Evolutionary conservation across 2,888 invertebrate genomes (phyloP).

Genomic region (Aelia acuminata): DNA sequence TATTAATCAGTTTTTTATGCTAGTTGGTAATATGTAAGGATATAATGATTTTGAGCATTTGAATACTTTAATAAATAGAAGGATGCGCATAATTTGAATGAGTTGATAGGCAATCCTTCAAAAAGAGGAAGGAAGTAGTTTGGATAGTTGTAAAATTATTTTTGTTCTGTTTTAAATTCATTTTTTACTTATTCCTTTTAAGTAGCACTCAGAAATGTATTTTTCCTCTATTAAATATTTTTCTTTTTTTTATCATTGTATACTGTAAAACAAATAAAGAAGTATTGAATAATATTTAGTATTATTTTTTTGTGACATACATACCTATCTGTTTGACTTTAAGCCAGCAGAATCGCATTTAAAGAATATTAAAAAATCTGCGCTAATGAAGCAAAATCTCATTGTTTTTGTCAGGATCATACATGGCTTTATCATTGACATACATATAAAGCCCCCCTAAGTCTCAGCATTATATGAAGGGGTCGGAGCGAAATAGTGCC

Average conservation of each 20-base stretch:
- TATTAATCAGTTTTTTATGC: background rate
- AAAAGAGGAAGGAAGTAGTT: background rate
- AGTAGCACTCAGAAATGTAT: background rate
- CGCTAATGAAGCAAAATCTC: no score
- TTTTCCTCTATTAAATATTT: background rate
- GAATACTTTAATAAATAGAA: background rate
- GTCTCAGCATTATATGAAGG: no score
- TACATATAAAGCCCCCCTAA: no score
- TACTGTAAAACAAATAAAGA: slow-evolving; percentile 13
- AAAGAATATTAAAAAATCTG: no score
- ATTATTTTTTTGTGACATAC: background rate
- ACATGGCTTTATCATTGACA: no score
- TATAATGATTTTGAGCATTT: background rate
- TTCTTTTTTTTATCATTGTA: background rate
- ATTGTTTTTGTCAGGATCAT: no score
- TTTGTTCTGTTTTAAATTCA: slow-evolving; percentile 1
- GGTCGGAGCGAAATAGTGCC: no score
- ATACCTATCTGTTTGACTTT: no score
- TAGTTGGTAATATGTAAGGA: background rate
- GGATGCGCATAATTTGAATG: background rate
- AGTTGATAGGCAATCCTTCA: background rate
- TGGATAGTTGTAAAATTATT: slow-evolving; percentile 19
- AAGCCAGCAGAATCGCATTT: no score
- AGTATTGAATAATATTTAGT: slow-evolving; percentile 28
- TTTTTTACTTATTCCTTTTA: slow-evolving; percentile 23